Conservation (phyloP, 2,113 vertebrate species). For the Glaucomys volans region DNA sequence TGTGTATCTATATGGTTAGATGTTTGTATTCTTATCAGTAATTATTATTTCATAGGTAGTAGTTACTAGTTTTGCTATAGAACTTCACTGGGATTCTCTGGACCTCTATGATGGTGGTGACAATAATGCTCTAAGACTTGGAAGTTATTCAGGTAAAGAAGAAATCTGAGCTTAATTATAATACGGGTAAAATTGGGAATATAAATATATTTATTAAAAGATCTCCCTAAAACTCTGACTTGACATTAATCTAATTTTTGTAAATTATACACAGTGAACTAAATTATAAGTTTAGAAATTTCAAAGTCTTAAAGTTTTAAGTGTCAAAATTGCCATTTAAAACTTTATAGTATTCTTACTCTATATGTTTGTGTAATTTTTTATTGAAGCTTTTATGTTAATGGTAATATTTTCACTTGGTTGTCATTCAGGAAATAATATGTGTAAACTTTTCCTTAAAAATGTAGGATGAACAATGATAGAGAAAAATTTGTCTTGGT, state of each 20-base stretch:
- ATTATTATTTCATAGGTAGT: constrained; percentile 90
- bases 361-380: neutral
- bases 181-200: neutral
- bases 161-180: constrained; percentile 44
- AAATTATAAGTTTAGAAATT: neutral
- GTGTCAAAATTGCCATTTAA: neutral
- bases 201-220: neutral
- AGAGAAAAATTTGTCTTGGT: neutral
- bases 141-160: constrained; percentile 96
- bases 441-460: neutral
- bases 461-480: neutral
- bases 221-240: neutral
- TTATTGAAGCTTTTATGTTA: constrained; percentile 27
- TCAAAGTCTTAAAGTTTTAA: neutral
- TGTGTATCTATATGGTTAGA: neutral
- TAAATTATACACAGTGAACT: neutral
- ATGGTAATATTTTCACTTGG: neutral
- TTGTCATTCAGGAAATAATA: neutral
- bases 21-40: neutral
- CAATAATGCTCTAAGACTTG: constrained; percentile 97
- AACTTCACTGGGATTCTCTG: constrained; percentile 99
- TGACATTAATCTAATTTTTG: neutral
- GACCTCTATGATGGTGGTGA: constrained; percentile 98
- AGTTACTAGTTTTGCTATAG: constrained; percentile 98
- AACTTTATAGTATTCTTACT: neutral